Evolutionary conservation across 2,888 invertebrate species (phyloP), one percentile per base, ranked within the genome.

Genomic region (Parnassius smintheus): DNA sequence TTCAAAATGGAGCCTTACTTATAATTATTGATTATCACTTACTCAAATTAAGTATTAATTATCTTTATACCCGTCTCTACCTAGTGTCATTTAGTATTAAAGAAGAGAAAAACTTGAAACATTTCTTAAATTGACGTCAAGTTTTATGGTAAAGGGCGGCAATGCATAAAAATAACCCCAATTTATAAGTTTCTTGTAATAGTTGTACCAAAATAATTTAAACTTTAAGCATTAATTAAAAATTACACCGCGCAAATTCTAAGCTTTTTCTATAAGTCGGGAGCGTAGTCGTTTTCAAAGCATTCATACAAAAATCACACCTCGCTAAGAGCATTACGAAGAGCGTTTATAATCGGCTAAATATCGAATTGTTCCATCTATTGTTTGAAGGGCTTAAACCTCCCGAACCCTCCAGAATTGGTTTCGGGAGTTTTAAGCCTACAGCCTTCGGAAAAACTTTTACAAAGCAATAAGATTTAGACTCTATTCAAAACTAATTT

Each of bases 281-380:
- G 69, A 72, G 56, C 41, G 54, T 55, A 56, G 55, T 51, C 55
- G 63, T 41, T 51, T 51, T 51, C 50, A 56, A 56, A 63, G 70
- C 69, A 72, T 75, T 77, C 70, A 70, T 72, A 75, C 82, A 85
- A 86, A 89, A 89, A 87, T 87, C 85, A 83, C 88, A 86, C 85
- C 85, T 85, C 77, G 68, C 81, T 91, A 91, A 91, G 88, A 89
- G 90, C 88, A 90, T 91, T 91, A 90, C 77, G 71, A 70, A 66
- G 73, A 83, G 84, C 83, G 79, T 80, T 88, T 84, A 89, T 91
- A 91, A 91, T 90, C 91, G 88, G 85, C 89, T 91, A 85, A 91
- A 89, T 91, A 91, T 91, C 86, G 89, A 88, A 91, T 87, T 83
- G 89, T 86, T 87, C 85, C 86, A 84, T 83, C 88, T 80, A 90